Evolutionary conservation across 2,888 invertebrate species (phyloP), one percentile per base, ranked within the genome.

Genomic region (Phyllotreta striolata): DNA sequence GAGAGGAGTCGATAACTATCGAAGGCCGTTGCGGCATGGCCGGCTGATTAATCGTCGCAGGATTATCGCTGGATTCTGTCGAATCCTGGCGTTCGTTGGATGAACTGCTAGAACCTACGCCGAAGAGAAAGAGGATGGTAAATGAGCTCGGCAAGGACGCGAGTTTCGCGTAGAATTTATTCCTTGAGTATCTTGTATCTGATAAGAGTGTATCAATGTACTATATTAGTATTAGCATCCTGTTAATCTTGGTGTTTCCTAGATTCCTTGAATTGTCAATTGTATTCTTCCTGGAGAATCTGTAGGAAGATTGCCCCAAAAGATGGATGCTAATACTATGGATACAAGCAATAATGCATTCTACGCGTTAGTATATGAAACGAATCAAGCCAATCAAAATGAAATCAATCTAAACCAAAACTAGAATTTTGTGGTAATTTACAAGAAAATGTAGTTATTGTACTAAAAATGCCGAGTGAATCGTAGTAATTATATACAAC

Each of bases 1-100:
- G 79, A 37, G 80, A 81, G 9, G 81, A 81, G 72, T 82, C 81
- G 41, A 81, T 77, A 44, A 81, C 74, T 47, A 81, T 81, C 5
- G 81, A 80, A 3, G 81, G 81, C 66, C 79, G 69, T 71, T 77
- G 78, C 34, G 77, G 75, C 70, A 75, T 70, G 55, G 73, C 73
- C 58, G 70, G 73, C 68, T 72, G 75, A 65, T 62, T 63, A 64
- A 62, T 74, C 64, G 55, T 41, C n/a, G 68, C 73, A 60, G 68
- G 68, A 40, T 70, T 72, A 60, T 73, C 75, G 64, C 70, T 74
- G 1, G 79, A 79, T 62, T 80, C 80, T 3, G 74, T 72, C 1
- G 81, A 81, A 69, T 79, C 79, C 72, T 80, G 80, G 6, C 79
- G 75, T 49, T 77, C 74, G 10, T 74, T 69, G 9, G 76, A 72